These are phyloP conservation scores for Chaenogobius annularis DNA, from an alignment of 2,113 vertebrate genomes.

Conservation along the genomic window DNA sequence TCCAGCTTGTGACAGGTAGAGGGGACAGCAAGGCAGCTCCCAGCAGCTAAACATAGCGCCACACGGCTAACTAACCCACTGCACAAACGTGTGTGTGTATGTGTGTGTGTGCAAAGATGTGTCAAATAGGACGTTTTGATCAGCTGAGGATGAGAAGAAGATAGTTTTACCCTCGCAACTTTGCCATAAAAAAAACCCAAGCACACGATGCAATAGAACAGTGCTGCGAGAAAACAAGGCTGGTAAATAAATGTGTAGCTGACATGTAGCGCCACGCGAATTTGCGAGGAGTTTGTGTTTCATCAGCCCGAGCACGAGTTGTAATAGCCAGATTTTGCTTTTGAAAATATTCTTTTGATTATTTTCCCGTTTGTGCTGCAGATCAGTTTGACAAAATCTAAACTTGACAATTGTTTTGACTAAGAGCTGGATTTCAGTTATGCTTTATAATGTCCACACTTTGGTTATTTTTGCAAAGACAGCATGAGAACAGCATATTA, in stretches of 20 bases:
- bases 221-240: constrained; percentile 17
- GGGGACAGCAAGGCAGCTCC: constrained; percentile 53
- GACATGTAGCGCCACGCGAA: neutral
- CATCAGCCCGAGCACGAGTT: neutral
- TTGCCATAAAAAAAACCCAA: constrained; percentile 14
- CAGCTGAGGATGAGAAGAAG: constrained; percentile 41
- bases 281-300: constrained; percentile 11
- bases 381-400: constrained; percentile 4
- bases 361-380: neutral
- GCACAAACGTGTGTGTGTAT: constrained; percentile 2
- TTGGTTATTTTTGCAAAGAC: no score
- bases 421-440: neutral
- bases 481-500: no score
- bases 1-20: constrained; percentile 52
- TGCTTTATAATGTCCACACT: neutral
- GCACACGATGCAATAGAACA: constrained; percentile 25
- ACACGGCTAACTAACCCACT: constrained; percentile 48
- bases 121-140: constrained; percentile 56
- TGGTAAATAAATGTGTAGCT: constrained; percentile 24
- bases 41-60: constrained; percentile 59
- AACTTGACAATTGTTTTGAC: neutral
- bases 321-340: constrained; percentile 25
- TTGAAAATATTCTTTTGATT: constrained; percentile 6
- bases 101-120: constrained; percentile 15
- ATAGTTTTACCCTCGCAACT: constrained; percentile 19